These are phyloP conservation scores for Pristionchus fissidentatus DNA, from an alignment of 2,888 invertebrate genomes.

Conservation along the genomic window DNA sequence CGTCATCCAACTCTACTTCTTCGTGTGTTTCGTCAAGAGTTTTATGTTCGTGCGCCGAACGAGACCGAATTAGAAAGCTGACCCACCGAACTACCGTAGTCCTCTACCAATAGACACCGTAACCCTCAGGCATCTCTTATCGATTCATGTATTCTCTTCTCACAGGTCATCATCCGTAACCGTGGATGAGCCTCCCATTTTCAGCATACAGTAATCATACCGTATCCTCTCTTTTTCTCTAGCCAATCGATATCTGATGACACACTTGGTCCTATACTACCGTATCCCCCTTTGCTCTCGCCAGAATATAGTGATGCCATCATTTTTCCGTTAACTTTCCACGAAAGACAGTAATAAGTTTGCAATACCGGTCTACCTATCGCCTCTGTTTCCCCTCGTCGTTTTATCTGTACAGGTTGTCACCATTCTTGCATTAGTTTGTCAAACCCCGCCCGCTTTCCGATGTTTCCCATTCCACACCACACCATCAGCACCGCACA, in stretches of 20 bases:
- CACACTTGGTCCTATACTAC: constrained; percentile 26
- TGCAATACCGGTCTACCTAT: constrained; percentile 7
- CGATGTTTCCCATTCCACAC: constrained; percentile 33
- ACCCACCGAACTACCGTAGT: constrained; percentile 21
- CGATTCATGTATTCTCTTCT: constrained; percentile 19
- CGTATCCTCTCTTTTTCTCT: constrained; percentile 17
- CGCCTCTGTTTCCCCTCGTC: constrained; percentile 24
- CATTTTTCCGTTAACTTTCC: constrained; percentile 30
- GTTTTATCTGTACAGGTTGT: constrained; percentile 42
- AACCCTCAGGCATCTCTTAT: constrained; percentile 30
- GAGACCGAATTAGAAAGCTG: constrained; percentile 3
- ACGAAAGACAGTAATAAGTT: constrained; percentile 42
- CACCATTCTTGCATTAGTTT: constrained; percentile 36
- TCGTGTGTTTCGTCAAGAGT: constrained; percentile 36
- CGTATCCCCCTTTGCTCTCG: neutral
- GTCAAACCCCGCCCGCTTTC: constrained; percentile 1
- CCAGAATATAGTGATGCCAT: constrained; percentile 30
- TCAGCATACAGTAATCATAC: constrained; percentile 35
- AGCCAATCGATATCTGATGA: constrained; percentile 44
- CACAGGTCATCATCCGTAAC: constrained; percentile 26
- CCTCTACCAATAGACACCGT: constrained; percentile 23
- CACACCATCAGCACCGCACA: neutral
- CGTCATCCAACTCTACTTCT: constrained; percentile 40
- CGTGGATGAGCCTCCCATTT: constrained; percentile 42
- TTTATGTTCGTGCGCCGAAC: constrained; percentile 26